phyloP scores from a whole-genome alignment of 2,888 invertebrate genomes.

The Oegoconia quadripuncta region DNA sequence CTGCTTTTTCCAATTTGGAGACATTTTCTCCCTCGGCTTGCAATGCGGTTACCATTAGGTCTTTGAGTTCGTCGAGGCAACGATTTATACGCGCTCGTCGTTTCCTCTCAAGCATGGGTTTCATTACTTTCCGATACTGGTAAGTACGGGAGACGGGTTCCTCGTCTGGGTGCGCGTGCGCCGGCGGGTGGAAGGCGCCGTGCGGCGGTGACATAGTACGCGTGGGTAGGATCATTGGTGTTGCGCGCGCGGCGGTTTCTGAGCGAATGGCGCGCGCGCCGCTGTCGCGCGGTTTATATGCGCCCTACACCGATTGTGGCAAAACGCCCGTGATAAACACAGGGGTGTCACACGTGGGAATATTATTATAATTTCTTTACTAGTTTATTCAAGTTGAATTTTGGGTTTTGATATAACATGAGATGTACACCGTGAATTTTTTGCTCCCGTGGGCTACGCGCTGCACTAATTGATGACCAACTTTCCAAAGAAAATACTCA shows the following conservation, averaged over 20 bases:
- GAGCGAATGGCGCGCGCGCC: conserved; percentile 75
- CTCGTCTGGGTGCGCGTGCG: conserved; percentile 62
- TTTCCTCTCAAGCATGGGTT: conserved; percentile 93
- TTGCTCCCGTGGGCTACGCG: too few species aligned
- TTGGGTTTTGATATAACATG: too few species aligned
- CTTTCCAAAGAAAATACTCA: too few species aligned
- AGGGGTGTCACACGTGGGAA: conserved; percentile 54
- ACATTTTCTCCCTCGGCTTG: conserved; percentile 94
- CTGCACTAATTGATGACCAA: too few species aligned
- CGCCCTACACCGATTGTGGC: conserved; percentile 75
- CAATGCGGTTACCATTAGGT: conserved; percentile 90
- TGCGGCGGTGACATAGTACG: conserved; percentile 73
- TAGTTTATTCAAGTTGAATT: too few species aligned
- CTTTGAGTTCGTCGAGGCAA: conserved; percentile 93
- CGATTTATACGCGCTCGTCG: conserved; percentile 93
- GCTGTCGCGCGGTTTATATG: conserved; percentile 63
- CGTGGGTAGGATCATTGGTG: conserved; percentile 70
- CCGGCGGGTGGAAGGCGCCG: conserved; percentile 73
- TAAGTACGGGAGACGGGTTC: conserved; percentile 91
- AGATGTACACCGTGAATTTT: too few species aligned
- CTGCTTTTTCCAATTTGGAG: conserved; percentile 91
- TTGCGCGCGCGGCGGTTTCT: conserved; percentile 67
- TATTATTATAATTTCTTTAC: too few species aligned
- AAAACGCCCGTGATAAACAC: conserved; percentile 75
- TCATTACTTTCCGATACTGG: conserved; percentile 96